Conservation (phyloP, 2,888 invertebrate species). For the Liposcelis brunnea region DNA sequence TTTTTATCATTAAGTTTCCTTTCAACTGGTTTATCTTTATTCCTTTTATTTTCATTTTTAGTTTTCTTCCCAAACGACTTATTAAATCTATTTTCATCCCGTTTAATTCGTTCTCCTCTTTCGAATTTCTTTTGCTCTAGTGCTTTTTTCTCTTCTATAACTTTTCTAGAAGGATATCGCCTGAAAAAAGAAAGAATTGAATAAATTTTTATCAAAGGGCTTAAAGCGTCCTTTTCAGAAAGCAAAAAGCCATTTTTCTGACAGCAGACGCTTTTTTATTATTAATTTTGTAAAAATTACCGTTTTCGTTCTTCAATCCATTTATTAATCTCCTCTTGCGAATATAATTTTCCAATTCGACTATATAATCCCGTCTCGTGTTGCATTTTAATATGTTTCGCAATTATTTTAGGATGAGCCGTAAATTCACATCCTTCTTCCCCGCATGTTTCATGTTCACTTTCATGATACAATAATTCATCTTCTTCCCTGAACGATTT, state of each 20-base stretch:
- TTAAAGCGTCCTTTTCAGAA: too few relatives aligned
- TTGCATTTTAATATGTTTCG: constrained; percentile 65
- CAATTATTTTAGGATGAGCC: constrained; percentile 61
- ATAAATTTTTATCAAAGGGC: constrained; percentile 6
- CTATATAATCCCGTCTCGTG: constrained; percentile 70
- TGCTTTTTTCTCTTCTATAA: constrained; percentile 23
- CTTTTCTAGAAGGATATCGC: constrained; percentile 51
- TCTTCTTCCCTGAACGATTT: constrained; percentile 44
- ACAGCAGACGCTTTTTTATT: too few relatives aligned
- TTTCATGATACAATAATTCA: constrained; percentile 44
- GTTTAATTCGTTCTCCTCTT: constrained; percentile 36
- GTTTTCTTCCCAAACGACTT: neutral
- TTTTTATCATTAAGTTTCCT: neutral
- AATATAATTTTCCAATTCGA: constrained; percentile 52
- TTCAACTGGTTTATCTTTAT: constrained; percentile 10
- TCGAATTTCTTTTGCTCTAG: constrained; percentile 23
- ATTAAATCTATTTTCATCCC: constrained; percentile 28
- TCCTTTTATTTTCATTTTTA: constrained; percentile 23
- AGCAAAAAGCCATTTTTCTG: too few relatives aligned
- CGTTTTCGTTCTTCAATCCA: constrained; percentile 71
- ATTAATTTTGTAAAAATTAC: constrained; percentile 21
- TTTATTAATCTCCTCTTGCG: constrained; percentile 64
- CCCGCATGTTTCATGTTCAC: constrained; percentile 62
- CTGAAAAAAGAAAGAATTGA: constrained; percentile 24
- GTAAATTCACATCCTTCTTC: constrained; percentile 64